These are phyloP conservation scores for Leptinotarsa undecemlineata DNA, from an alignment of 1,140 invertebrate genomes.

Conservation along the genomic window DNA sequence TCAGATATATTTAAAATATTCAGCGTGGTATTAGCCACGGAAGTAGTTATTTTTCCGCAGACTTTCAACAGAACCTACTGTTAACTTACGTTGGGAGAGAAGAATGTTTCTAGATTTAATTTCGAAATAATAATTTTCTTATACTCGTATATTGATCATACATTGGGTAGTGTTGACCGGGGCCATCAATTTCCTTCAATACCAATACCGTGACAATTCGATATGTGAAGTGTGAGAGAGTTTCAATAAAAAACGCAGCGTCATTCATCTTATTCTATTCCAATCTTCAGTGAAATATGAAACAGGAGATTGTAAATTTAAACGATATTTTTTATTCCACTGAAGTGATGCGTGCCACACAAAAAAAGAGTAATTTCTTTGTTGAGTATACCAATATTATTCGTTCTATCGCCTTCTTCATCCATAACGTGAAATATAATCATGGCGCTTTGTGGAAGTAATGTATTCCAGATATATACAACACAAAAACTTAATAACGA, in stretches of 20 bases:
- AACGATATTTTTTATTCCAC: conserved; percentile 9
- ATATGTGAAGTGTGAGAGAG: conserved; percentile 3
- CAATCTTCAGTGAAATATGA: conserved; percentile 24
- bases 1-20: too few relatives aligned
- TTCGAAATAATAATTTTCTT: too few relatives aligned
- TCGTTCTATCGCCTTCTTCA: conserved; percentile 11
- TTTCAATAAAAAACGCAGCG: conserved; percentile 1
- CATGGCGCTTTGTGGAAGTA: not conserved
- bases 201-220: not conserved
- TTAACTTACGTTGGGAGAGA: too few relatives aligned
- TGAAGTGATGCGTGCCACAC: not conserved
- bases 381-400: conserved; percentile 16
- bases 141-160: too few relatives aligned
- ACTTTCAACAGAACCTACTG: too few relatives aligned
- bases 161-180: not conserved
- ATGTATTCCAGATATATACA: conserved; percentile 20
- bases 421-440: conserved; percentile 19
- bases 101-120: too few relatives aligned
- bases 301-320: conserved; percentile 16
- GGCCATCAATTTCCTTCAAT: not conserved
- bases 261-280: conserved; percentile 16
- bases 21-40: too few relatives aligned
- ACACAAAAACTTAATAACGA: conserved; percentile 13
- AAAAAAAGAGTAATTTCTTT: conserved; percentile 15
- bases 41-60: too few relatives aligned